Evolutionary conservation across 2,113 vertebrate species (phyloP), one percentile per base, ranked within the genome.

Genomic region (Centropristis striata): DNA sequence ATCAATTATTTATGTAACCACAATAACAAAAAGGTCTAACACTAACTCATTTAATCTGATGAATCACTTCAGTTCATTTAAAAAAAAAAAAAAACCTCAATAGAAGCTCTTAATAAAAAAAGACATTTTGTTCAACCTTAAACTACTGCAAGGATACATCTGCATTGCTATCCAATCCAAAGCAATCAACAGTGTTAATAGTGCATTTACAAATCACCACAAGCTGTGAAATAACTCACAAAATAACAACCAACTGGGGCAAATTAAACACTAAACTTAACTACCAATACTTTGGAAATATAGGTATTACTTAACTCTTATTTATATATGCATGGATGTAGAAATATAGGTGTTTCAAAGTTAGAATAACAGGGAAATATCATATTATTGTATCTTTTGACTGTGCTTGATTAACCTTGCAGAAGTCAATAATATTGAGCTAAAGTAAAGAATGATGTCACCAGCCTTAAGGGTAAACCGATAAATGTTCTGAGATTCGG

Each of bases 361-460:
- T 75, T 54, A 54, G 37, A 63, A 42, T 54, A 5, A 73, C 25
- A 21, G 49, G 59, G 27, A 32, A 13, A 44, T 36, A 54, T 54
- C 8, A 54, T 1, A 44, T 42, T 20, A 25, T 25, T 16, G 36
- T 47, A 6, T 65, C 1, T 64, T 74, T 53, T 32, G 41, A 20
- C 59, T 28, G 46, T 36, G 14, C 18, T 36, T 46, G 13, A 47
- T 37, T 60, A 16, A 12, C 42, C 10, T 60, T 12, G n/a, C 11
- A 41, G 32, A 4, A 16, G 16, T 53, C 71, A 15, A 50, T n/a
- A n/a, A 8, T 39, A 61, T 23, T 13, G 53, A 58, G 16, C 5
- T 0, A 25, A 59, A 25, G 28, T 50, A 21, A 5, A 13, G 36
- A 8, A 58, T 58, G 37, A 72, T 72, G 36, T n/a, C 61, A 32